phyloP scores from a whole-genome alignment of 2,797 vertebrate genomes.

The Eulemur rubriventer region DNA sequence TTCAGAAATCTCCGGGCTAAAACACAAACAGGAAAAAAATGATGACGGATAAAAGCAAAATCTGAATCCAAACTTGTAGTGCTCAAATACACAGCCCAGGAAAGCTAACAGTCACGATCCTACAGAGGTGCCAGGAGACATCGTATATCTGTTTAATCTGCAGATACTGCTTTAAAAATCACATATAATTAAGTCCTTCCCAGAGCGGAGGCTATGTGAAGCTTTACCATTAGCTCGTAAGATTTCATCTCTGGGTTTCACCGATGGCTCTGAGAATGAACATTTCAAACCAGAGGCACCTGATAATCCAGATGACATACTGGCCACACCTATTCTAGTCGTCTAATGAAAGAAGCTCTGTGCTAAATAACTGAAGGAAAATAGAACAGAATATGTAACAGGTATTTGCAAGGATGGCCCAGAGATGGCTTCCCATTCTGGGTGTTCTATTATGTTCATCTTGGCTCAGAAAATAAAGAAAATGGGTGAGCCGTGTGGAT shows the following conservation, averaged over 20 bases:
- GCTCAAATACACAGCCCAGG: not conserved
- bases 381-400: not conserved
- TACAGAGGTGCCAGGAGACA: constrained; percentile 75
- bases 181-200: constrained; percentile 80
- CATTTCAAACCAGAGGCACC: constrained; percentile 19
- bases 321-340: not conserved
- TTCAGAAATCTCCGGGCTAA: constrained; percentile 70
- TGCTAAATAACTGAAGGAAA: not conserved
- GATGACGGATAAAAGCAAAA: not conserved
- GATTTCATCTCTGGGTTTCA: constrained; percentile 57
- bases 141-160: constrained; percentile 80
- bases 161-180: constrained; percentile 82
- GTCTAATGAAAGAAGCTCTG: not conserved
- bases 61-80: not conserved
- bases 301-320: not conserved
- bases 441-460: not conserved
- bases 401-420: not conserved
- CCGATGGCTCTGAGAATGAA: constrained; percentile 30
- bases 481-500: fast-evolving
- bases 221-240: constrained; percentile 58
- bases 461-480: not conserved
- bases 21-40: not conserved
- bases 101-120: constrained; percentile 51
- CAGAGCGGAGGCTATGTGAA: constrained; percentile 63
- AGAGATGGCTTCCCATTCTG: not conserved